Conservation (phyloP, 1,140 invertebrate genomes). For the Orussus abietinus region DNA sequence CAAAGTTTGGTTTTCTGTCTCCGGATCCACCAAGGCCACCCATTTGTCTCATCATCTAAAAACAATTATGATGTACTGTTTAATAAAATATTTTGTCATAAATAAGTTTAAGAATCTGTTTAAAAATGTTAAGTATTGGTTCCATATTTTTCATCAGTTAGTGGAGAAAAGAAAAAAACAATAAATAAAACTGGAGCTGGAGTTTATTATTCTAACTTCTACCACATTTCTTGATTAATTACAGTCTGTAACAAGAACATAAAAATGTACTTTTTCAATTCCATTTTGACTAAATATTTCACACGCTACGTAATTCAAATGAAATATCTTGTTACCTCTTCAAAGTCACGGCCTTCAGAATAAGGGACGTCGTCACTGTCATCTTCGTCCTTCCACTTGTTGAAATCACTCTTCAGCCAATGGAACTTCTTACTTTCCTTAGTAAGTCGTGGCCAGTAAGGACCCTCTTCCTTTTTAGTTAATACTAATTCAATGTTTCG, state of each 20-base stretch:
- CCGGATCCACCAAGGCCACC: constrained; percentile 49
- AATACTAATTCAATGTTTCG: constrained; percentile 60
- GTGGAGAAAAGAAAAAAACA: constrained; percentile 5
- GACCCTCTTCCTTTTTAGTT: constrained; percentile 65
- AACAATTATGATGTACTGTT: constrained; percentile 11
- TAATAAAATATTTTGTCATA: constrained; percentile 7
- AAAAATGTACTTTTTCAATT: constrained; percentile 3
- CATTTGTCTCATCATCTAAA: constrained; percentile 60
- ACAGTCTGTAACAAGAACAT: too few relatives aligned
- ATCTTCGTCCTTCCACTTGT: constrained; percentile 95
- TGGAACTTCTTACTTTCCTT: constrained; percentile 87
- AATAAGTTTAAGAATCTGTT: not conserved
- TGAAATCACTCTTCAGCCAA: constrained; percentile 96
- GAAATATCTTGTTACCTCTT: constrained; percentile 52
- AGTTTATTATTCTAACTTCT: too few relatives aligned
- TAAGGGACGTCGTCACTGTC: constrained; percentile 72
- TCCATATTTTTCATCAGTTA: not conserved
- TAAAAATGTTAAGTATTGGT: not conserved
- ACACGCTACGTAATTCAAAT: not conserved
- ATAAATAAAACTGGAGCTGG: not conserved
- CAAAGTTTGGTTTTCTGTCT: constrained; percentile 50
- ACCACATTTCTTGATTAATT: too few relatives aligned
- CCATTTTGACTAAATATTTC: constrained; percentile 1
- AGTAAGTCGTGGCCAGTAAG: constrained; percentile 84
- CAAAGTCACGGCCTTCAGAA: constrained; percentile 59